Evolutionary conservation across 2,113 vertebrate species (phyloP).

Genomic region (Isichthys henryi): DNA sequence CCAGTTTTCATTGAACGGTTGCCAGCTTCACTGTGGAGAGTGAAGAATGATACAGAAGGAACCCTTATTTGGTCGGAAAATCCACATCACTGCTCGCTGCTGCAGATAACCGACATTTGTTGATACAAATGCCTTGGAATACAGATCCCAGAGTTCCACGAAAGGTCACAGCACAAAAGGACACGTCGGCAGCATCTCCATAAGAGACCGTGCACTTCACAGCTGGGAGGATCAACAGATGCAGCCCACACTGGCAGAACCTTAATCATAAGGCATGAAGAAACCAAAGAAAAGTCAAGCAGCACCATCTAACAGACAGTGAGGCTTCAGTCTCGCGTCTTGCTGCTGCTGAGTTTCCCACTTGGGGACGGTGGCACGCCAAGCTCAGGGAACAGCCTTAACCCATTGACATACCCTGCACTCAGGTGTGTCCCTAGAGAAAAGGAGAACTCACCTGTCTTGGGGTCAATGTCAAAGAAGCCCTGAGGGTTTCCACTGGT

Average conservation of each 20-base stretch:
- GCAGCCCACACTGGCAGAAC: not conserved
- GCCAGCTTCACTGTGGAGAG: slow-evolving; percentile 28
- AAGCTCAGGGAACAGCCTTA: not conserved
- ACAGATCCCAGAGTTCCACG: slow-evolving; percentile 50
- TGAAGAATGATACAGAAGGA: slow-evolving; percentile 21
- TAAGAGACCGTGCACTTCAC: not conserved
- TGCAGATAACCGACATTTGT: slow-evolving; percentile 59
- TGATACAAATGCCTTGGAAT: slow-evolving; percentile 53
- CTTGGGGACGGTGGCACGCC: not conserved
- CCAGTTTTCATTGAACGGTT: slow-evolving; percentile 23
- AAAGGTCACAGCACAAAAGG: slow-evolving; percentile 28
- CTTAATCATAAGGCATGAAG: not conserved
- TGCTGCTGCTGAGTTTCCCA: not conserved
- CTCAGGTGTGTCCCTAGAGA: not conserved
- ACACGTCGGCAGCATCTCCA: not conserved
- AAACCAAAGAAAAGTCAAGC: not conserved
- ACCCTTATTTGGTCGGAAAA: slow-evolving; percentile 68
- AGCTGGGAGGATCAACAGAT: not conserved
- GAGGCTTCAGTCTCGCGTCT: not conserved
- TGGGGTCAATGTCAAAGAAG: slow-evolving; percentile 84
- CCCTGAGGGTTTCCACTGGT: slow-evolving; percentile 96
- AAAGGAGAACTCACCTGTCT: slow-evolving; percentile 70
- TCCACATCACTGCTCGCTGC: slow-evolving; percentile 46
- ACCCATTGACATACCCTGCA: not conserved
- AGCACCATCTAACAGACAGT: not conserved